These are phyloP conservation scores for Agelaius tricolor DNA, from an alignment of 2,113 vertebrate species.

Conservation along the genomic window DNA sequence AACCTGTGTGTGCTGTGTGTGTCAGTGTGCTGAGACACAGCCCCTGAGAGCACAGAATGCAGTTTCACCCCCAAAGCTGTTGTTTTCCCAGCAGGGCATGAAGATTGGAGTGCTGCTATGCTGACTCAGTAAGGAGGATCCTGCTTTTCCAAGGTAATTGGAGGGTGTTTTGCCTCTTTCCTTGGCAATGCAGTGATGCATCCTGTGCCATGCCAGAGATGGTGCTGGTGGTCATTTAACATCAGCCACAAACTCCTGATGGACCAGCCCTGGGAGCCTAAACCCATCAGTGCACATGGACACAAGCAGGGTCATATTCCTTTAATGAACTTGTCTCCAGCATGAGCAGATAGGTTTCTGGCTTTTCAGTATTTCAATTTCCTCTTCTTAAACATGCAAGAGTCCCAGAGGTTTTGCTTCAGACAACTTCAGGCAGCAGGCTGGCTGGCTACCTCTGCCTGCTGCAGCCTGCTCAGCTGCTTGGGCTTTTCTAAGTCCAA, in stretches of 20 bases:
- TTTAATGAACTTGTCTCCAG: not conserved
- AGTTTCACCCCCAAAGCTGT: not conserved
- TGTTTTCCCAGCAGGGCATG: not conserved
- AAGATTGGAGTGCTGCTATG: not conserved
- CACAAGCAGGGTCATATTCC: not conserved
- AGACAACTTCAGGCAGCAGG: not conserved
- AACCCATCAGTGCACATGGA: not conserved
- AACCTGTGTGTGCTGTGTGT: fast-evolving
- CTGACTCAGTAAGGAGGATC: not conserved
- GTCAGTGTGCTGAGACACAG: not conserved
- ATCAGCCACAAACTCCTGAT: not conserved
- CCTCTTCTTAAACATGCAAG: not conserved
- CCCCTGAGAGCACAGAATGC: fast-evolving
- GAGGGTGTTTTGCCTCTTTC: not conserved
- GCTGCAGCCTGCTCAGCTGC: not conserved
- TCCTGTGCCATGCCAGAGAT: not conserved
- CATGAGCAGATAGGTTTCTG: not conserved
- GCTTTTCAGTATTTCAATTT: not conserved
- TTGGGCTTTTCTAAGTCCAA: not conserved
- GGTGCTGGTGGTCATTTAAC: not conserved
- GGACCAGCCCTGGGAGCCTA: not conserved
- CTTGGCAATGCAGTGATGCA: fast-evolving
- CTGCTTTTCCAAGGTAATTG: not conserved
- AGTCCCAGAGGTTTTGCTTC: not conserved
- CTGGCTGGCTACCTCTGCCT: not conserved